These are phyloP conservation scores for Cottus gobio DNA, from an alignment of 2,113 vertebrate species.

Conservation along the genomic window DNA sequence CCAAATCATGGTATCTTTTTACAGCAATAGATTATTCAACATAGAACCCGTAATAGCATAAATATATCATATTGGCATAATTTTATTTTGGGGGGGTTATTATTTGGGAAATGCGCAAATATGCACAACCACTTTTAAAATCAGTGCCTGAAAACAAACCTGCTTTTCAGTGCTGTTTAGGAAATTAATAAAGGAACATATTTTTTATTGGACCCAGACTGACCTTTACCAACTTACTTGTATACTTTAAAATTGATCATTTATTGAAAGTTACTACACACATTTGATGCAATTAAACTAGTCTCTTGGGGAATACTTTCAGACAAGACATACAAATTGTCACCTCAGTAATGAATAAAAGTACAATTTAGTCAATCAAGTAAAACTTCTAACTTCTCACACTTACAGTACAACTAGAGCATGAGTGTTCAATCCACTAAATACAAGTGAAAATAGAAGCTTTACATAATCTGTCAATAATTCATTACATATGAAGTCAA, in stretches of 20 bases:
- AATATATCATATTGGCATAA: not conserved
- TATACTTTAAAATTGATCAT: too few species aligned
- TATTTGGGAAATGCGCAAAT: too few species aligned
- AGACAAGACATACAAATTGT: not conserved
- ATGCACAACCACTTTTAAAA: too few species aligned
- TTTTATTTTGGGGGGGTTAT: too few species aligned
- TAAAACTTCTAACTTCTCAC: slow-evolving; percentile 1
- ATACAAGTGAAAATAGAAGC: not conserved
- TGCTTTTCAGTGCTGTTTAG: too few species aligned
- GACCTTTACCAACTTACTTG: too few species aligned
- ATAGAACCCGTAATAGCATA: not conserved
- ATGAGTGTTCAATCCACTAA: not conserved
- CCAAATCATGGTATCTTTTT: not conserved
- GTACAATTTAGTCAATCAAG: not conserved
- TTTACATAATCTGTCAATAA: too few species aligned
- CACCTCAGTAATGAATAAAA: not conserved
- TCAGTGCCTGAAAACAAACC: too few species aligned
- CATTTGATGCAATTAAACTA: not conserved
- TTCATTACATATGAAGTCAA: not conserved
- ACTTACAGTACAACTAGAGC: not conserved
- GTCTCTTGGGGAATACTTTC: not conserved
- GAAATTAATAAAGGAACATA: too few species aligned
- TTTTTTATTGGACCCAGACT: too few species aligned
- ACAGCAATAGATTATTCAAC: not conserved
- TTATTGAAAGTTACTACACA: too few species aligned